Evolutionary conservation across 2,888 invertebrate species (phyloP), one percentile per base, ranked within the genome.

Genomic region (Bedellia somnulentella): DNA sequence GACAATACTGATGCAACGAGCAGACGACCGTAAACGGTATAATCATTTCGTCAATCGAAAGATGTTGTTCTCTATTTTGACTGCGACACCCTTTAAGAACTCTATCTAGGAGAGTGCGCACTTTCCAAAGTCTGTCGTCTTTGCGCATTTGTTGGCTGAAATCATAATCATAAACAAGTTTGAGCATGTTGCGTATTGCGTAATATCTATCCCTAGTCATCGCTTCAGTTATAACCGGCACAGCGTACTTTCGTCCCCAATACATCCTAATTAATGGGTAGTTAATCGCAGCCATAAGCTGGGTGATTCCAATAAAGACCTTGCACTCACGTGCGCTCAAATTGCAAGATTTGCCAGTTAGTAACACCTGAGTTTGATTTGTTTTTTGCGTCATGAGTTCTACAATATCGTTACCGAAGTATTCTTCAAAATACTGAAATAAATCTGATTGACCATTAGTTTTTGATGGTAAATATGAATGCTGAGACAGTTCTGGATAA

Each of bases 31-130:
- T 28, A 26, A 39, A 41, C 2, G 39, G 39, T 3, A 40, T 34
- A 11, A 40, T 38, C 39, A 39, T 40, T 30, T 40, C 39, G 18
- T 41, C 40, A 5, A 43, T 28, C 2, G 26, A 38, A 3, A 37
- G 6, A n/a, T 24, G n/a, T 22, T 36, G 29, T 4, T 27, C 11
- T 22, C 24, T 27, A 9, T 5, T 18, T 9, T 18, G 5, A 5
- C 5, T 18, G 18, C 9, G 5, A 9, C 18, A 18, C 9, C 5
- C 9, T 18, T 18, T 9, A 5, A 6, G 18, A 6, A 18, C 9
- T 18, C 18, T 18, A 18, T 18, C 9, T 18, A 18, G 5, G 9
- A 18, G 5, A 18, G 18, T 5, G 5, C 18, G 5, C 9, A 18
- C 18, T 9, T 9, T 18, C 9, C 18, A 18, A 5, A 18, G 9